These are phyloP conservation scores for Limonius californicus DNA, from an alignment of 1,140 invertebrate genomes.

Conservation along the genomic window DNA sequence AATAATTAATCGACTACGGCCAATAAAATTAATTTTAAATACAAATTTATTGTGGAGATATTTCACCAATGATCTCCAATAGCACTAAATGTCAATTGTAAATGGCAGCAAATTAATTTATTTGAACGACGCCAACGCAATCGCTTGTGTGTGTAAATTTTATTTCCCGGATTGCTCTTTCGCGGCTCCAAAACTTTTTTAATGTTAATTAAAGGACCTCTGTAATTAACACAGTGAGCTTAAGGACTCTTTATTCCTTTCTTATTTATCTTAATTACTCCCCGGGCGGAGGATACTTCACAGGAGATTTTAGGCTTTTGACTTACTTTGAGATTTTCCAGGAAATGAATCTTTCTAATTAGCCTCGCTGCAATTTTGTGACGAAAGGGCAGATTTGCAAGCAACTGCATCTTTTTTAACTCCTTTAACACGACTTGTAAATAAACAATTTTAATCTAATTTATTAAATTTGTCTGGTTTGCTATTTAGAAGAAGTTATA, in stretches of 20 bases:
- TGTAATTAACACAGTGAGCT: constrained; percentile 29
- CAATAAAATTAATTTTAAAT: too few species aligned
- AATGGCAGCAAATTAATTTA: constrained; percentile 6
- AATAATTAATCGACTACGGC: too few species aligned
- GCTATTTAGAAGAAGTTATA: too few species aligned
- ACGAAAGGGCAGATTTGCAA: too few species aligned
- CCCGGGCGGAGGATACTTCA: constrained; percentile 2
- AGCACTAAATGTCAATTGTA: too few species aligned
- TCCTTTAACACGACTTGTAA: too few species aligned
- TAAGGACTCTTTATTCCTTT: constrained; percentile 29
- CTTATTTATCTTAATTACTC: constrained; percentile 32
- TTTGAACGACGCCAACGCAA: constrained; percentile 1
- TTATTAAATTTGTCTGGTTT: too few species aligned
- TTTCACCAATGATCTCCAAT: too few species aligned
- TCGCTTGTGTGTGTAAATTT: not conserved
- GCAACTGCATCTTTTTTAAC: too few species aligned
- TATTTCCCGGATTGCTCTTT: not conserved
- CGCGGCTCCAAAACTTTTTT: constrained; percentile 3
- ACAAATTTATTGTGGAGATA: too few species aligned
- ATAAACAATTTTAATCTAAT: too few species aligned
- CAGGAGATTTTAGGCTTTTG: constrained; percentile 12
- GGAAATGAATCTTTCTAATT: constrained; percentile 18
- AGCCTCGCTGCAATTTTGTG: too few species aligned
- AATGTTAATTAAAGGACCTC: constrained; percentile 29
- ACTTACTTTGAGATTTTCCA: constrained; percentile 14